Conservation (phyloP, 37 sponge, comb jelly and placozoan species). For the Oopsacas minuta region DNA sequence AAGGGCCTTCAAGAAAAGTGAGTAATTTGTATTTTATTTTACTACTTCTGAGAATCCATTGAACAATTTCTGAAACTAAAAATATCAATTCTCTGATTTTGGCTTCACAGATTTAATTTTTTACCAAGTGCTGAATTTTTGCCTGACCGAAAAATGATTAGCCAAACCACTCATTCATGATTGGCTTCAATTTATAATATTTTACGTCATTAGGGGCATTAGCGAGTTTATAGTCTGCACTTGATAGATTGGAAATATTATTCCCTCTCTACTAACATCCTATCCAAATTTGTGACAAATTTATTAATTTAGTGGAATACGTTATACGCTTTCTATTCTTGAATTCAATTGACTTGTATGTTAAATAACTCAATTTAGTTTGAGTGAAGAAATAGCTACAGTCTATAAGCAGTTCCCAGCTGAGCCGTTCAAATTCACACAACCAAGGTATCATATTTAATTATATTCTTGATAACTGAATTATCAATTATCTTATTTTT, state of each 20-base stretch:
- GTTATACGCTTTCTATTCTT: neutral
- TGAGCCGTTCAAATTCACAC: slow-evolving; percentile 87
- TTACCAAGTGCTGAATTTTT: neutral
- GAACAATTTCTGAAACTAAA: neutral
- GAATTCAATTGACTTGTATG: neutral
- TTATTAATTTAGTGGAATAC: neutral
- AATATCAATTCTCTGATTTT: neutral
- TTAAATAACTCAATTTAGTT: slow-evolving; percentile 34
- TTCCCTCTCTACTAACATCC: neutral
- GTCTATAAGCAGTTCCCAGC: slow-evolving; percentile 87
- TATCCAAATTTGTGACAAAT: neutral
- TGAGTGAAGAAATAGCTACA: slow-evolving; percentile 72
- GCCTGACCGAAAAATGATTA: neutral
- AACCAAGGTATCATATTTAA: slow-evolving; percentile 64
- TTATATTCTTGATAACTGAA: neutral
- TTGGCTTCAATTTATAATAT: neutral
- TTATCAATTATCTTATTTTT: too few species aligned
- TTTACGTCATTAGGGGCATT: neutral
- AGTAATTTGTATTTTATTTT: slow-evolving; percentile 23
- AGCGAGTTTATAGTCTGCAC: neutral
- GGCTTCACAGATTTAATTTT: neutral
- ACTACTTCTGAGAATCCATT: neutral
- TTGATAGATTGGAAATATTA: neutral
- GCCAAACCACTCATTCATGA: neutral
- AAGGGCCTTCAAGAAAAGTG: slow-evolving; percentile 78